These are phyloP conservation scores for Euwallacea similis DNA, from an alignment of 1,140 invertebrate species.

Conservation along the genomic window DNA sequence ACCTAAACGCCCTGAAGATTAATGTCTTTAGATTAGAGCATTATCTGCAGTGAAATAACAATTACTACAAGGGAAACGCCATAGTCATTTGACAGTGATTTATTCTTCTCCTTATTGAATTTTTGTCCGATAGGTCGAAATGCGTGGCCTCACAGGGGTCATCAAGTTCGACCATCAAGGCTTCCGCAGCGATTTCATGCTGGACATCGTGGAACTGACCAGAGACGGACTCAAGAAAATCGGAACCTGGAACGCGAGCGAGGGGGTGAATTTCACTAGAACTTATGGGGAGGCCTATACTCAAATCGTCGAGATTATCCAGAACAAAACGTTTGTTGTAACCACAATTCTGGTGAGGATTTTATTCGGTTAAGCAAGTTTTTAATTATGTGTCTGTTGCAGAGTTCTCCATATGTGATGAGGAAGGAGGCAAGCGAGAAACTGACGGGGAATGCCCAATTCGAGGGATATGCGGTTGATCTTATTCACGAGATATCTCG, in stretches of 20 bases:
- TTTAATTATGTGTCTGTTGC: slow-evolving; percentile 35
- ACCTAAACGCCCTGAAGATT: slow-evolving; percentile 1
- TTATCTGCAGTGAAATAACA: no score
- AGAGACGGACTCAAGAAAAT: slow-evolving; percentile 80
- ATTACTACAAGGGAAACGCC: no score
- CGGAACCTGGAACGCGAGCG: slow-evolving; percentile 85
- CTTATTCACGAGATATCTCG: slow-evolving; percentile 85
- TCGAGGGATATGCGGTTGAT: slow-evolving; percentile 86
- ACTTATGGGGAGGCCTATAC: slow-evolving; percentile 81
- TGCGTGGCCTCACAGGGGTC: slow-evolving; percentile 87
- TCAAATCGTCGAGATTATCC: slow-evolving; percentile 82
- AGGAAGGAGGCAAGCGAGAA: slow-evolving; percentile 78
- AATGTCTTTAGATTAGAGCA: neutral
- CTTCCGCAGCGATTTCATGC: slow-evolving; percentile 85
- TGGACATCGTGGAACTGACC: slow-evolving; percentile 87
- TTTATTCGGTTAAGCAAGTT: neutral
- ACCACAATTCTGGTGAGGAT: slow-evolving; percentile 84
- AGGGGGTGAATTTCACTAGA: slow-evolving; percentile 87
- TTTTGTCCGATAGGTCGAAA: slow-evolving; percentile 71
- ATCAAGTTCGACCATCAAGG: slow-evolving; percentile 95
- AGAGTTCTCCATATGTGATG: slow-evolving; percentile 94
- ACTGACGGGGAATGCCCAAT: slow-evolving; percentile 81
- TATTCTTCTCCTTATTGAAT: slow-evolving; percentile 9
- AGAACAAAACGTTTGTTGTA: slow-evolving; percentile 90
- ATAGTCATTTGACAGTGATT: no score